phyloP scores from a whole-genome alignment of 2,113 vertebrate species.

The Bos indicus region DNA sequence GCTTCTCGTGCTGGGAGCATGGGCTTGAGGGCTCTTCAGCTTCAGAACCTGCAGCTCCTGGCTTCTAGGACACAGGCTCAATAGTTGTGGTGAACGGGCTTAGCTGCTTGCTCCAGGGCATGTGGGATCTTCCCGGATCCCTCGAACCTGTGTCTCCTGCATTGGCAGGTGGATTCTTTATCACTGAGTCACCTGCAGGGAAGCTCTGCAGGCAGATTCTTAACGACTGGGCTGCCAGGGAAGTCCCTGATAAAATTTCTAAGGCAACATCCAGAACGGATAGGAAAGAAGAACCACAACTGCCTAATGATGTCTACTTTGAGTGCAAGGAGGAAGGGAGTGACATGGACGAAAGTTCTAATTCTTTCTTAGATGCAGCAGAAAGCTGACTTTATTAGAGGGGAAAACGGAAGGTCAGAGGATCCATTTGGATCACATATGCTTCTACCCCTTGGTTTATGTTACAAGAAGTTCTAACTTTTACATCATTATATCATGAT shows the following conservation, averaged over 20 bases:
- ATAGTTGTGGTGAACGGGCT: background rate
- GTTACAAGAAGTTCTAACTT: background rate
- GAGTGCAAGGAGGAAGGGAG: no score
- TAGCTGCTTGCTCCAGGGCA: background rate
- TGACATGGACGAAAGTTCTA: background rate
- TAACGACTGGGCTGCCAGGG: background rate
- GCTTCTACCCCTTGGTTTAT: background rate
- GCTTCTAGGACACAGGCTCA: background rate
- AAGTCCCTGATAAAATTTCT: background rate
- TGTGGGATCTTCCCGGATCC: background rate
- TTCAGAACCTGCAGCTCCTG: background rate
- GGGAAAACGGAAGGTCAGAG: background rate
- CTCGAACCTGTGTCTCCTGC: background rate
- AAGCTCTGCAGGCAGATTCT: background rate
- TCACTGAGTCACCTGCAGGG: background rate
- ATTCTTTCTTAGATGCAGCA: background rate
- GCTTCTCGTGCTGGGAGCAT: background rate
- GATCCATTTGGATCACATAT: background rate
- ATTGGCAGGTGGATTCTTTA: background rate
- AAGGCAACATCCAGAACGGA: background rate
- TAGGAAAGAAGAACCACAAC: fast-evolving
- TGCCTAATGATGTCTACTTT: background rate
- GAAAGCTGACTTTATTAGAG: background rate
- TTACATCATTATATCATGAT: background rate
- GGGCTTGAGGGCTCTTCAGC: background rate